These are phyloP conservation scores for Copsychus sechellarum DNA, from an alignment of 2,113 vertebrate species.

Conservation along the genomic window DNA sequence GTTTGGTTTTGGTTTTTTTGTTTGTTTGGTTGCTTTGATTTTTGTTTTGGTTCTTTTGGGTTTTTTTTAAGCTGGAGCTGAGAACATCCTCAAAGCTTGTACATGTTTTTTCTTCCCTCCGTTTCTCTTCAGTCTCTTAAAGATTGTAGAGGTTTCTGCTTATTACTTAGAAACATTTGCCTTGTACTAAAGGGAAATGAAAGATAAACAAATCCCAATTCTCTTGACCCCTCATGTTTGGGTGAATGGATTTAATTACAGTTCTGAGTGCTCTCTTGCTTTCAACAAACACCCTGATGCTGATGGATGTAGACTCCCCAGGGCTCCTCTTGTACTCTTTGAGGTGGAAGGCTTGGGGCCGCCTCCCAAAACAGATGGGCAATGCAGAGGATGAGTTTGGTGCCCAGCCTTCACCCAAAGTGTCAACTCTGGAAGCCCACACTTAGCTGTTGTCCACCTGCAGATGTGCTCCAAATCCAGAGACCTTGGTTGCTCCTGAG, in stretches of 20 bases:
- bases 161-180: constrained; percentile 34
- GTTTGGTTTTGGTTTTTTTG: background rate
- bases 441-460: background rate
- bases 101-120: background rate
- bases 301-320: background rate
- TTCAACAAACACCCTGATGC: background rate
- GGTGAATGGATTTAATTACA: constrained; percentile 11
- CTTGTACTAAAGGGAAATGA: constrained; percentile 33
- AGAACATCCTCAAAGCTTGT: constrained; percentile 19
- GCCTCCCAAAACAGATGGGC: background rate
- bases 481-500: background rate
- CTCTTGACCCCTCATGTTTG: background rate
- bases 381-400: background rate
- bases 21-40: background rate
- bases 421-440: background rate
- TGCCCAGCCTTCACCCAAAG: background rate
- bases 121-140: constrained; percentile 14
- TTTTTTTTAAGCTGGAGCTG: constrained; percentile 9
- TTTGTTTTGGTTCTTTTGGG: background rate
- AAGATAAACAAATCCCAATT: constrained; percentile 40
- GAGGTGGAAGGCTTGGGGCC: background rate
- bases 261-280: constrained; percentile 11
- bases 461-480: background rate
- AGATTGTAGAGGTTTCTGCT: constrained; percentile 13
- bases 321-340: background rate